Conservation (phyloP, 2,113 vertebrate genomes). For the Crocuta crocuta region DNA sequence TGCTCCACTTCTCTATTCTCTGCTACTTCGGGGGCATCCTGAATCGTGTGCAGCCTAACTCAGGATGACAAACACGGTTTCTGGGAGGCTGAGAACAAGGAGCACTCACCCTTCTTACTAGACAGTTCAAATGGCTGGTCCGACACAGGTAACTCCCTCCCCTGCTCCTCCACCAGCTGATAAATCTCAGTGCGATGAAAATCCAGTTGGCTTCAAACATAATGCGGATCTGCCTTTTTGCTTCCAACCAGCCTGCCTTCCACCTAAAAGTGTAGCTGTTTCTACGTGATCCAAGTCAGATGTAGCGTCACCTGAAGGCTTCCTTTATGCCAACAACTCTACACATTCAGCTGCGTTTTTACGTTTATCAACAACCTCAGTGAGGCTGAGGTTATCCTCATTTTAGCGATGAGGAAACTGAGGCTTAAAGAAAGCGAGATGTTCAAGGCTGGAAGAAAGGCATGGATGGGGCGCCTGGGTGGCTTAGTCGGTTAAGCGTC, state of each 20-base stretch:
- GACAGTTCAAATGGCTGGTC: not conserved
- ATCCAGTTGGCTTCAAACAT: not conserved
- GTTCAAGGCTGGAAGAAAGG: not conserved
- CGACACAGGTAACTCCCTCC: not conserved
- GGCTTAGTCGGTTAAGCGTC: too few species aligned
- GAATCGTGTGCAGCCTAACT: not conserved
- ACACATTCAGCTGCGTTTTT: not conserved
- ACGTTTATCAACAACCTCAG: not conserved
- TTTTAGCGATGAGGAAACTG: not conserved
- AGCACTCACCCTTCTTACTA: not conserved
- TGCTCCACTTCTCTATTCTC: not conserved
- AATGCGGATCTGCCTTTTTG: not conserved
- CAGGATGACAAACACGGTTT: not conserved
- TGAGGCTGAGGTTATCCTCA: not conserved
- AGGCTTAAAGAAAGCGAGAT: not conserved
- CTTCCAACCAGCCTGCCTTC: not conserved
- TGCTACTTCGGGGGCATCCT: not conserved
- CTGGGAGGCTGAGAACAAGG: not conserved
- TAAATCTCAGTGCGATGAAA: not conserved
- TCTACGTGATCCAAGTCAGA: not conserved
- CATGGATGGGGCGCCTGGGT: not conserved
- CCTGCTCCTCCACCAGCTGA: not conserved
- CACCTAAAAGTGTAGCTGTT: not conserved
- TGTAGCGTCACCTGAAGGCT: not conserved
- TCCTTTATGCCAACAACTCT: not conserved